Percentiles rank a stretch among this genome's conserved stretches.
These are phyloP conservation scores for Trinorchestia longiramus DNA, from an alignment of 1,140 invertebrate genomes.

Conservation along the genomic window DNA sequence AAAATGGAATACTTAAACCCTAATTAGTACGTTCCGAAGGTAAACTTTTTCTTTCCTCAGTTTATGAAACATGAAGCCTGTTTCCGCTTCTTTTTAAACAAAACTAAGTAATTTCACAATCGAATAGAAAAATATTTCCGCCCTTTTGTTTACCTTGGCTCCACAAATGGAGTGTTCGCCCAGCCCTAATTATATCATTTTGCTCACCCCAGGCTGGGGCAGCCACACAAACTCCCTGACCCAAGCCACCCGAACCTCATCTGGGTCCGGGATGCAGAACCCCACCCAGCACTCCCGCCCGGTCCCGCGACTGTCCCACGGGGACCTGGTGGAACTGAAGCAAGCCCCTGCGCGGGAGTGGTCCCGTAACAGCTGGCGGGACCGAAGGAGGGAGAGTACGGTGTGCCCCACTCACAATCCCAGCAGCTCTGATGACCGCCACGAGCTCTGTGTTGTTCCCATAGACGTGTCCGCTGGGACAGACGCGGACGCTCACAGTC, in stretches of 20 bases:
- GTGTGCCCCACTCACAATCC: background rate
- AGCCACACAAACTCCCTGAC: slow-evolving; percentile 20
- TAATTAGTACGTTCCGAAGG: too few species aligned
- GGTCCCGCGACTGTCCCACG: background rate
- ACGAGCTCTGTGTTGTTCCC: slow-evolving; percentile 3
- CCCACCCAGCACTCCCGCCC: background rate
- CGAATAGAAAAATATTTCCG: too few species aligned
- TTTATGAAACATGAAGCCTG: too few species aligned
- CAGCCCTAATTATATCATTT: background rate
- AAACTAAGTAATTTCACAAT: too few species aligned
- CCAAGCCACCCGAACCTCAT: slow-evolving; percentile 37
- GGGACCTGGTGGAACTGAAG: background rate
- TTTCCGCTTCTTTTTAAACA: too few species aligned
- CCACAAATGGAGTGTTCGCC: too few species aligned
- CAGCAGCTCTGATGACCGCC: background rate
- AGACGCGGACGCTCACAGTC: background rate
- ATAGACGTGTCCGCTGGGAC: background rate
- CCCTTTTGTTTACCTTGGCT: too few species aligned
- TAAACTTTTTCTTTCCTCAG: too few species aligned
- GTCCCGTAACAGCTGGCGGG: slow-evolving; percentile 31
- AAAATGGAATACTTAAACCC: too few species aligned
- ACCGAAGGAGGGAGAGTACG: background rate
- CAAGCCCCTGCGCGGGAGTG: background rate
- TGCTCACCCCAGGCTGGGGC: background rate
- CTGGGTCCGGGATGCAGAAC: background rate